Conservation (phyloP, 92 coral and sea anemone genomes). For the Micromussa lordhowensis region DNA sequence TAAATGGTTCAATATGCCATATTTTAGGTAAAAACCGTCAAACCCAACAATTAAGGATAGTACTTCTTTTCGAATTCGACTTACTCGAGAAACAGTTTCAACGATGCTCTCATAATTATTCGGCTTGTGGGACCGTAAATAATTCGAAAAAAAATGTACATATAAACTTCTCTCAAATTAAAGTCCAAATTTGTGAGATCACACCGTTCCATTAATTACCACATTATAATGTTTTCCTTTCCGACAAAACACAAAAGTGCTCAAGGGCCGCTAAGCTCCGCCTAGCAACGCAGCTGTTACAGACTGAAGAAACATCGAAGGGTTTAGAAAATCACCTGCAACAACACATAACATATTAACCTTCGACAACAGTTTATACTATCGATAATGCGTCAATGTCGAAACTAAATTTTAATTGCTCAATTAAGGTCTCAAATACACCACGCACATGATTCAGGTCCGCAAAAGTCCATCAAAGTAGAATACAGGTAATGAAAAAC, state of each 20-base stretch:
- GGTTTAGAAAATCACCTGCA: background rate
- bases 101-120: too few species aligned
- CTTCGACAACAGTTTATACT: background rate
- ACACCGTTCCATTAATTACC: too few species aligned
- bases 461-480: background rate
- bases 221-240: too few species aligned
- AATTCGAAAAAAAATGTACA: too few species aligned
- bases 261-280: background rate
- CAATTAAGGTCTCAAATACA: background rate
- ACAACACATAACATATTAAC: background rate
- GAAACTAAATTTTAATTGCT: background rate
- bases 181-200: background rate
- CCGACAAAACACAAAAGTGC: too few species aligned
- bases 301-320: background rate
- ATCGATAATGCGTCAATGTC: background rate
- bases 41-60: too few species aligned
- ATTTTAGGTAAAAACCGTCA: too few species aligned
- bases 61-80: too few species aligned
- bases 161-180: background rate
- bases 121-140: too few species aligned
- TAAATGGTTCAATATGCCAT: too few species aligned
- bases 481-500: background rate
- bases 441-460: background rate
- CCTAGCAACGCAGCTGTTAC: background rate
- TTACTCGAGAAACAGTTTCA: too few species aligned